Evolutionary conservation across 2,113 vertebrate genomes (phyloP).

Genomic region (Cyprinodon brontotheroides): DNA sequence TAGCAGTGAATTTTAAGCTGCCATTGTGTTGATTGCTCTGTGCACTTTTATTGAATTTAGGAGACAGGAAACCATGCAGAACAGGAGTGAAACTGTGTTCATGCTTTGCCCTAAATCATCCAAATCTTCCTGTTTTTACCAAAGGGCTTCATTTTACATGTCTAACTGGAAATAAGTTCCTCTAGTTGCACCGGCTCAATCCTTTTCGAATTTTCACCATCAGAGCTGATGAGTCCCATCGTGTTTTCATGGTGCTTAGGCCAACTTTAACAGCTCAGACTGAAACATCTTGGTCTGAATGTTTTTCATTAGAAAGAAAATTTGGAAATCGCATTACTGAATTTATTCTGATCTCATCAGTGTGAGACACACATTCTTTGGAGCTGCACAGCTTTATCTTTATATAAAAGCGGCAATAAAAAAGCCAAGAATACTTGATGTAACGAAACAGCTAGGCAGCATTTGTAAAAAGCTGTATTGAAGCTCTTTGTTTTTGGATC

Average conservation of each 20-base stretch:
- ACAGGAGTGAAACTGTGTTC: background rate
- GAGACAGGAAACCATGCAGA: background rate
- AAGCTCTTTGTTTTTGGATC: constrained; percentile 12
- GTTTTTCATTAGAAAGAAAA: constrained; percentile 24
- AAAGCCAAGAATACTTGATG: background rate
- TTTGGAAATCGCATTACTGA: background rate
- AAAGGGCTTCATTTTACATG: background rate
- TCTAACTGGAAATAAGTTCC: background rate
- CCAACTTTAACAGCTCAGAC: background rate
- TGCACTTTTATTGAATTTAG: constrained; percentile 1
- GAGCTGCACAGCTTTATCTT: background rate
- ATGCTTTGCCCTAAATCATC: background rate
- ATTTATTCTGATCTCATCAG: constrained; percentile 4
- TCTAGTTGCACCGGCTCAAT: background rate
- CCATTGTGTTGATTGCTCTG: background rate
- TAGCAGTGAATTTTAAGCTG: constrained; percentile 12
- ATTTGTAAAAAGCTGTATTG: background rate
- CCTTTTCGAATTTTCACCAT: constrained; percentile 3
- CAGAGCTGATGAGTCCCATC: background rate
- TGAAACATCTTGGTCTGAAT: constrained; percentile 8
- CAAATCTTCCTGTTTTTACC: background rate
- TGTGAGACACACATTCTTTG: background rate
- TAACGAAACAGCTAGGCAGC: background rate
- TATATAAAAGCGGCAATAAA: background rate
- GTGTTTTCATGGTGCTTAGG: background rate